Conservation (phyloP, 2,888 invertebrate species). For the Pecten maximus region DNA sequence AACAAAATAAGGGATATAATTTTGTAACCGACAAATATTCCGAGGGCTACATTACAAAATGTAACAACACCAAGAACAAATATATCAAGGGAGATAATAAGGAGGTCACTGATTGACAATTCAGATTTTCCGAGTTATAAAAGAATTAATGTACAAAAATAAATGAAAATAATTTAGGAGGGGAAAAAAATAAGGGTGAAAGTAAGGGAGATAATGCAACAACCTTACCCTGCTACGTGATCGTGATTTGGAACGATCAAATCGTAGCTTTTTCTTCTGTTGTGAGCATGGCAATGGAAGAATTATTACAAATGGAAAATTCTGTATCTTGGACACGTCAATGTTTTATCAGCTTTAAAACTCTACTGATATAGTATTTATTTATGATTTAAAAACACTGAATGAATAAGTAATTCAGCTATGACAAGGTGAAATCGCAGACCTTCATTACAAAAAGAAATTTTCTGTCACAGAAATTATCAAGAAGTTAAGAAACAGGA, state of each 20-base stretch:
- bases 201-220: neutral
- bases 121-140: neutral
- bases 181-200: neutral
- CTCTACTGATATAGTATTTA: no score
- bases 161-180: neutral
- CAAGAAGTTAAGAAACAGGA: no score
- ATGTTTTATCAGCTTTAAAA: no score
- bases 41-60: neutral
- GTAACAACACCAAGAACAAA: neutral
- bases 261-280: conserved; percentile 25
- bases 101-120: neutral
- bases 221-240: conserved; percentile 16
- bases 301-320: neutral
- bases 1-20: no score
- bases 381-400: no score
- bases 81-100: neutral
- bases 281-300: neutral
- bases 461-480: no score
- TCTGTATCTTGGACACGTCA: no score
- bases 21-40: no score
- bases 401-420: no score
- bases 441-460: no score
- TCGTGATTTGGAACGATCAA: neutral
- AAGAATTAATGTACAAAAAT: neutral
- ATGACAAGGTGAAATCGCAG: no score